Base-by-base conservation (phyloP, 2,113 vertebrate species). In the Callospermophilus lateralis region DNA sequence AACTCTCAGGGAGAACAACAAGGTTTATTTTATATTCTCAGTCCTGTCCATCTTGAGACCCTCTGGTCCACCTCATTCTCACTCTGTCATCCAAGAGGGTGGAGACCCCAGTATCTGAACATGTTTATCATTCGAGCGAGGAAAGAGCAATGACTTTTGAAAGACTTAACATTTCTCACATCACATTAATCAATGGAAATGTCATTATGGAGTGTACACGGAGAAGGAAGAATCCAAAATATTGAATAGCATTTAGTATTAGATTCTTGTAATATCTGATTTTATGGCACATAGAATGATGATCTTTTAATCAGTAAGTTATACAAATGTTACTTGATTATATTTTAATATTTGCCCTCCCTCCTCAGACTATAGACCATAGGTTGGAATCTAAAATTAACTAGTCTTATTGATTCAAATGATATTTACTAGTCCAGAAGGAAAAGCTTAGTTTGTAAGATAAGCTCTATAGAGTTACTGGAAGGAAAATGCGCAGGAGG, bases 311-410 rank as follows among this genome's bases (percentile, higher is more conserved):
- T 79, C 48, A 77, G n/a, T 58, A 73, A 72, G 83, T 67, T 88
- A 80, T 91, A 42, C 51, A 73, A 65, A 78, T 67, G 88, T 80
- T 93, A 58, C 37, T 70, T 83, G 22, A 68, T 65, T 91, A 17
- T 74, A 93, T 86, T 87, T 93, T 84, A 67, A 55, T 81, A 37
- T 77, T 95, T 77, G 3, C 17, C 22, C 83, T 89, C 16, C 34
- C 32, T 86, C 37, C 51, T 73, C 45, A 94, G 63, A 84, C 17
- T 93, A 30, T 22, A 73, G 67, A 55, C 6, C 73, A 78, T 92
- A 87, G 28, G 10, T 12, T 68, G 63, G 39, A 91, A 67, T 45
- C 5, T 48, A 77, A 67, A 67, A 85, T 42, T 81, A 88, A 48
- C 45, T 17, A 70, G 45, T 8, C 19, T 53, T 73, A 63, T 89